phyloP scores from a whole-genome alignment of 1,140 invertebrate genomes.

The Lineus longissimus region DNA sequence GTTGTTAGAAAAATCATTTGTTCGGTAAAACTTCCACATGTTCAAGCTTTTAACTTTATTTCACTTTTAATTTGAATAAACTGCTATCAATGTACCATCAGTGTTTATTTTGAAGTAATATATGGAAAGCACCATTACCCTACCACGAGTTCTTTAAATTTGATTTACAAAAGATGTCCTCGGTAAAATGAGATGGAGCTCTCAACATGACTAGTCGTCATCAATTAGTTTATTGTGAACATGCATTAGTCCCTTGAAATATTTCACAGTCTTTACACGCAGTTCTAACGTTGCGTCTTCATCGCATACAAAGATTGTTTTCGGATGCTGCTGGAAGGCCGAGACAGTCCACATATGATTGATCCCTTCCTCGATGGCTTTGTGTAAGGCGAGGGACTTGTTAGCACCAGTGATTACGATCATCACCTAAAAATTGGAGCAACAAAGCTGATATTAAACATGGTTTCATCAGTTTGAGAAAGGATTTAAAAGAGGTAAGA shows the following conservation, averaged over 20 bases:
- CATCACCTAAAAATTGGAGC: conserved; percentile 70
- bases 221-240: conserved; percentile 56
- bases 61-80: too few species aligned
- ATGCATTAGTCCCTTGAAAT: conserved; percentile 76
- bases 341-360: conserved; percentile 99
- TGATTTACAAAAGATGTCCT: too few species aligned
- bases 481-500: too few species aligned
- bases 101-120: too few species aligned
- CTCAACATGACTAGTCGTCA: too few species aligned
- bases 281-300: conserved; percentile 97
- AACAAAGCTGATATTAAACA: conserved; percentile 15
- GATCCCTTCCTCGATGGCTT: conserved; percentile 94
- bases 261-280: conserved; percentile 97
- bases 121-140: too few species aligned
- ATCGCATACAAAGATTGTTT: conserved; percentile 85
- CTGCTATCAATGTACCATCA: too few species aligned
- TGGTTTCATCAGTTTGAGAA: neutral
- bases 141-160: too few species aligned
- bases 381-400: conserved; percentile 94
- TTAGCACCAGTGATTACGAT: conserved; percentile 96
- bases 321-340: conserved; percentile 78
- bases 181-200: too few species aligned
- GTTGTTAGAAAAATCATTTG: too few species aligned
- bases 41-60: too few species aligned
- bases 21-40: too few species aligned